Base-by-base conservation (phyloP, 2,888 invertebrate species). In the Danaus chrysippus region DNA sequence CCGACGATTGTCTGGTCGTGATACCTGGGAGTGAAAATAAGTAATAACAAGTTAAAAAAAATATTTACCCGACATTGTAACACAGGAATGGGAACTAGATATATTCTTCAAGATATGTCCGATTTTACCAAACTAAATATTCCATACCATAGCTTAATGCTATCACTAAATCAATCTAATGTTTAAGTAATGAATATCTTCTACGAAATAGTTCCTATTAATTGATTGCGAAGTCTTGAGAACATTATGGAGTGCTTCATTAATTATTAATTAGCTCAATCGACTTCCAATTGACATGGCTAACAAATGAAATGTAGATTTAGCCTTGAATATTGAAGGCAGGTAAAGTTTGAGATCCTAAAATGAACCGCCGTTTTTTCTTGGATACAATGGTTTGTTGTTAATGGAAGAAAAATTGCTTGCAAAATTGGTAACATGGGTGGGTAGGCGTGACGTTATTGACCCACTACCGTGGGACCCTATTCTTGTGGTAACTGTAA, bases 381-480 rank as follows among this genome's bases (percentile, higher is more conserved):
- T 34, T 34, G 23, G 23, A 3, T 6, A 34, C 23, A 5, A 34
- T 34, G 3, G 23, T 34, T 34, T 34, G 23, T 34, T 34, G 23
- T 34, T 34, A 8, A 34, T 34, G 23, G 23, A 5, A 34, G 23
- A 34, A 34, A 34, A 34, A 34, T 34, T 34, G 23, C 23, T 6
- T 34, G 23, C 6, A 74, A 49, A 49, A 17, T 71, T 71, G 64
- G 66, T 72, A 67, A 70, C 70, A 74, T 79, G 77, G 81, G 80
- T 79, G 77, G 81, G 80, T 73, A 76, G 78, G 76, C 85, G 81
- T 84, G 80, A 83, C 78, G 87, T 79, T 78, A 75, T 80, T 84
- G 85, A 86, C 84, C 88, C 67, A 76, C 79, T 65, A 75, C 79
- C 85, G 87, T 87, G 88, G 82, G 86, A 88, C 82, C 75, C 73